Conservation (phyloP, 2,888 invertebrate species). For the Ophion ellenae region DNA sequence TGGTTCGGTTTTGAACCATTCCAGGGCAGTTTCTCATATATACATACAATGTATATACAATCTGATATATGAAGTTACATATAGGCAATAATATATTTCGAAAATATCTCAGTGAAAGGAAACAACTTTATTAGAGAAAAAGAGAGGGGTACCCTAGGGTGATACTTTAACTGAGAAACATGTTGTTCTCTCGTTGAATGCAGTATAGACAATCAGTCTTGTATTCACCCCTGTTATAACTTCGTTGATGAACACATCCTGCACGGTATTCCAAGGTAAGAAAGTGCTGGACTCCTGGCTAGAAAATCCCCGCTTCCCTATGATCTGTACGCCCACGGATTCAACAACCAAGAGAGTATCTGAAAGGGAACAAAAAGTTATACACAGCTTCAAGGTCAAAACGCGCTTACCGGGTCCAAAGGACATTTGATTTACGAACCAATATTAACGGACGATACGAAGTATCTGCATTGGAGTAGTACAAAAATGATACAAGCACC, state of each 20-base stretch:
- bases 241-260: constrained; percentile 82
- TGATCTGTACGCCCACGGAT: constrained; percentile 80
- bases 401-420: background rate
- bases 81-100: too few relatives aligned
- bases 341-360: constrained; percentile 79
- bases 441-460: constrained; percentile 71
- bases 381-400: background rate
- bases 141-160: too few relatives aligned
- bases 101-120: too few relatives aligned
- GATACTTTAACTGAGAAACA: too few relatives aligned
- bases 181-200: too few relatives aligned
- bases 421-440: constrained; percentile 69
- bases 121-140: too few relatives aligned
- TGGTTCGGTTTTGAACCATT: too few relatives aligned
- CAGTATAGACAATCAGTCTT: too few relatives aligned
- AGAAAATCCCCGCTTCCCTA: constrained; percentile 72
- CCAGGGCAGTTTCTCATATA: too few relatives aligned
- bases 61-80: too few relatives aligned
- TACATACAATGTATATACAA: too few relatives aligned
- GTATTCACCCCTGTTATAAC: constrained; percentile 78
- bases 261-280: constrained; percentile 80
- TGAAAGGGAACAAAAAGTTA: constrained; percentile 66
- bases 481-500: constrained; percentile 61
- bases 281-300: constrained; percentile 75
- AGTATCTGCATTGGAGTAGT: constrained; percentile 69